Evolutionary conservation across 2,113 vertebrate genomes (phyloP).

Genomic region (Dipodomys ordii): DNA sequence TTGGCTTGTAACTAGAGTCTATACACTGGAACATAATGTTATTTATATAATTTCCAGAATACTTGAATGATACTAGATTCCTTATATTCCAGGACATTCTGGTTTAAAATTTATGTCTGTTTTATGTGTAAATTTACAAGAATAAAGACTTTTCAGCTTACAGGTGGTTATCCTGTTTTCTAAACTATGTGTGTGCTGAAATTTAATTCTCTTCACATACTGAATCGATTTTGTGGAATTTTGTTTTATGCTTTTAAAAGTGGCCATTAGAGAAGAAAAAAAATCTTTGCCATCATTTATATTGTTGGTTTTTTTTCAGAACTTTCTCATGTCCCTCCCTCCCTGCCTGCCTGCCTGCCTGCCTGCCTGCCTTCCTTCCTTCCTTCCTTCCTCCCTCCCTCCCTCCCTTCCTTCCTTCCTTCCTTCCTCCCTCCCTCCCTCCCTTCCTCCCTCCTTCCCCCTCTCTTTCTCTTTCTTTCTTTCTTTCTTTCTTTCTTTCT

Average conservation of each 20-base stretch:
- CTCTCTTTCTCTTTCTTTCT: too few species aligned
- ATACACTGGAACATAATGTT: not conserved
- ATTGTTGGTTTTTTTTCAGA: not conserved
- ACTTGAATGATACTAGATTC: not conserved
- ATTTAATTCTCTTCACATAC: not conserved
- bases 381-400: too few species aligned
- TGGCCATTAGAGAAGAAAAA: not conserved
- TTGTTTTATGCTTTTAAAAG: not conserved
- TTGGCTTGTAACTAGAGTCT: not conserved
- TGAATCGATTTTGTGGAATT: not conserved
- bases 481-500: not conserved
- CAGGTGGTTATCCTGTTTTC: not conserved
- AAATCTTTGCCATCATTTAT: not conserved
- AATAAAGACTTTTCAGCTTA: not conserved
- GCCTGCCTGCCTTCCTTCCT: too few species aligned
- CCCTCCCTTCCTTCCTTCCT: too few species aligned
- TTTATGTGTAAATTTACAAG: constrained; percentile 15
- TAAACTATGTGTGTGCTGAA: constrained; percentile 3
- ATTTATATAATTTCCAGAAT: not conserved
- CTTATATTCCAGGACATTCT: not conserved
- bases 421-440: too few species aligned
- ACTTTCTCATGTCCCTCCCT: not conserved
- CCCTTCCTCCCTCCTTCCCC: too few species aligned
- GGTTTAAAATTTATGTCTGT: not conserved
- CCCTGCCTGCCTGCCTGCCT: too few species aligned